Evolutionary conservation across 2,888 invertebrate species (phyloP).

Genomic region (Bursaphelenchus okinawaensis): DNA sequence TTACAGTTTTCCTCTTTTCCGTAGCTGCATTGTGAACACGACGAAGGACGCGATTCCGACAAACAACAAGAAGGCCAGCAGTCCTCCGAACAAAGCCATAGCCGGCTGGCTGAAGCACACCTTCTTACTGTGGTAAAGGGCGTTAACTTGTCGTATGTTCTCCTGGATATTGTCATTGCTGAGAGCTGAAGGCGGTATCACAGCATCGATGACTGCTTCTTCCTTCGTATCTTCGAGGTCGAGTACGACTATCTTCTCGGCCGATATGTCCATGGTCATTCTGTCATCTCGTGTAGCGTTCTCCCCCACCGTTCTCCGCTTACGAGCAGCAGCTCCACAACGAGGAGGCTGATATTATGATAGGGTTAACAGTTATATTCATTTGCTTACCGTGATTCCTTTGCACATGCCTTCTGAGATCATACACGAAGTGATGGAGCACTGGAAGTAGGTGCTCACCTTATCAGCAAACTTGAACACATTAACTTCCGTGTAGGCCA

Average conservation of each 20-base stretch:
- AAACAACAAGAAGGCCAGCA: constrained; percentile 14
- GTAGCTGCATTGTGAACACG: background rate
- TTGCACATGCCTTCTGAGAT: constrained; percentile 54
- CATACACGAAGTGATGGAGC: constrained; percentile 57
- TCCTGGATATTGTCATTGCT: background rate
- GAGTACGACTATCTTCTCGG: constrained; percentile 52
- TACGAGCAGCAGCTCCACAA: constrained; percentile 27
- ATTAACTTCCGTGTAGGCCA: constrained; percentile 54
- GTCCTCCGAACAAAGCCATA: constrained; percentile 16
- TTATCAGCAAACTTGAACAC: constrained; percentile 58
- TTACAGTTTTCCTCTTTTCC: background rate
- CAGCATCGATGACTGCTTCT: background rate
- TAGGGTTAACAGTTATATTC: constrained; percentile 13
- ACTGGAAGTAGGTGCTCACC: constrained; percentile 55
- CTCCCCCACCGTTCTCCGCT: constrained; percentile 15
- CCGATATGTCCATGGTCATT: constrained; percentile 51
- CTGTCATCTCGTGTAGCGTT: constrained; percentile 23
- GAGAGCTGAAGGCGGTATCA: background rate
- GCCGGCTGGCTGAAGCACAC: constrained; percentile 22
- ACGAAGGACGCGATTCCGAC: background rate
- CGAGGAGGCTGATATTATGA: constrained; percentile 33
- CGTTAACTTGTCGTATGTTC: background rate
- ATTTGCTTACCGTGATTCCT: constrained; percentile 45
- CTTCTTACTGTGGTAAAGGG: constrained; percentile 5
- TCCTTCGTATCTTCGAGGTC: constrained; percentile 46